Conservation (phyloP, 2,113 vertebrate species). For the Varanus salvator region DNA sequence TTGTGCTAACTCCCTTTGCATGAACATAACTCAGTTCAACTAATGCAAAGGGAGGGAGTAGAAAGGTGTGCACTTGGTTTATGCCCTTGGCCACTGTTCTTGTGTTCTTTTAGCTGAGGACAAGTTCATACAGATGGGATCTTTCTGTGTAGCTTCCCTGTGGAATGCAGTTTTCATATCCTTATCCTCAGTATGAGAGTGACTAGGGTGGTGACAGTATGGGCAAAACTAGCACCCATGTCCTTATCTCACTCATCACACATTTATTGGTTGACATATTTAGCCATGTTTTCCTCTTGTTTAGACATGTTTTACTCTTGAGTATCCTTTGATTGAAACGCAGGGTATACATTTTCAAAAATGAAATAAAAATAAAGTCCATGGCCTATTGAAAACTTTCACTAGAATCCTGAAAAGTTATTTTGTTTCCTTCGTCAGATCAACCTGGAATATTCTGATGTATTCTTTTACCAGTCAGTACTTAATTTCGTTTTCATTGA, state of each 20-base stretch:
- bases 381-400: not conserved
- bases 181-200: too few relatives aligned
- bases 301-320: too few relatives aligned
- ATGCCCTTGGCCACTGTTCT: not conserved
- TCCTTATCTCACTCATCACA: not conserved
- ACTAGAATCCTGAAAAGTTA: conserved; percentile 16
- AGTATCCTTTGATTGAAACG: not conserved
- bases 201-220: too few relatives aligned
- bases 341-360: not conserved
- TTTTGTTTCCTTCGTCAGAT: conserved; percentile 20
- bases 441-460: conserved; percentile 28
- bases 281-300: not conserved
- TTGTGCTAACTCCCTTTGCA: too few relatives aligned
- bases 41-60: too few relatives aligned
- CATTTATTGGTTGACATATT: not conserved
- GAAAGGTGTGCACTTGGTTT: too few relatives aligned
- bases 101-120: not conserved
- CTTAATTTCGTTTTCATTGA: conserved; percentile 21
- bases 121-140: too few relatives aligned
- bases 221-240: too few relatives aligned
- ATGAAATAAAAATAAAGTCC: not conserved
- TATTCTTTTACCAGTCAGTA: conserved; percentile 8
- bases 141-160: too few relatives aligned
- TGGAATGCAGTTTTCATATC: too few relatives aligned
- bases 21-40: too few relatives aligned